phyloP scores from a whole-genome alignment of 2,888 invertebrate genomes.

The Syritta pipiens region DNA sequence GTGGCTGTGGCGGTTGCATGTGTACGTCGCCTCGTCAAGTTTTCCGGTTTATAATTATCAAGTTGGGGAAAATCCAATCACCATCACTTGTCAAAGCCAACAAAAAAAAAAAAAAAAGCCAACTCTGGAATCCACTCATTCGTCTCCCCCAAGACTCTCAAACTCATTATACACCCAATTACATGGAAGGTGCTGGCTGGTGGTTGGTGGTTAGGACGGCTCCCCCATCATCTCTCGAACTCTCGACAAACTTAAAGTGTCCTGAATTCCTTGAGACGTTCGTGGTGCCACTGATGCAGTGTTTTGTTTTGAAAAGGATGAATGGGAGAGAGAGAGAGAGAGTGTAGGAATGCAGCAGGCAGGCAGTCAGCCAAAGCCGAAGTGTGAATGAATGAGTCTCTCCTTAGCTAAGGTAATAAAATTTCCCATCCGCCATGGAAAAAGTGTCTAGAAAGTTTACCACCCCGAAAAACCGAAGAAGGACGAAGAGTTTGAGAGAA shows the following conservation, averaged over 20 bases:
- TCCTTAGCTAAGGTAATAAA: conserved; percentile 27
- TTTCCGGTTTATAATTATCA: conserved; percentile 14
- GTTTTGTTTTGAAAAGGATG: conserved; percentile 3
- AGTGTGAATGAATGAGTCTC: conserved; percentile 41
- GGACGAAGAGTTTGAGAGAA: background rate
- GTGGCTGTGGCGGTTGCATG: too few species aligned
- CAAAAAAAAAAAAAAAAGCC: background rate
- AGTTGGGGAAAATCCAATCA: conserved; percentile 29
- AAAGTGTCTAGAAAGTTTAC: conserved; percentile 26
- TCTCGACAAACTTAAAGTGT: conserved; percentile 13
- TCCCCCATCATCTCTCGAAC: background rate
- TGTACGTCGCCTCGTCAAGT: background rate
- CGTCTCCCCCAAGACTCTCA: background rate
- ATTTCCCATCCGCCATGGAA: conserved; percentile 1
- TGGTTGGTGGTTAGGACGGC: too few species aligned
- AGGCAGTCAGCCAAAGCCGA: conserved; percentile 19
- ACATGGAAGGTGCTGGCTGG: conserved; percentile 1
- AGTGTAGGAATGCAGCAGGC: background rate
- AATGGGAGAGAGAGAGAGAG: background rate
- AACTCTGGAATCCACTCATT: background rate
- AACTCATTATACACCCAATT: conserved; percentile 39
- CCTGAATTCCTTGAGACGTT: conserved; percentile 16
- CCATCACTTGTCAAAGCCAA: conserved; percentile 31
- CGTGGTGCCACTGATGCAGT: conserved; percentile 4
- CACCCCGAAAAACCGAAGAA: background rate